These are phyloP conservation scores for Eretmochelys imbricata DNA, from an alignment of 2,113 vertebrate species.

Conservation along the genomic window DNA sequence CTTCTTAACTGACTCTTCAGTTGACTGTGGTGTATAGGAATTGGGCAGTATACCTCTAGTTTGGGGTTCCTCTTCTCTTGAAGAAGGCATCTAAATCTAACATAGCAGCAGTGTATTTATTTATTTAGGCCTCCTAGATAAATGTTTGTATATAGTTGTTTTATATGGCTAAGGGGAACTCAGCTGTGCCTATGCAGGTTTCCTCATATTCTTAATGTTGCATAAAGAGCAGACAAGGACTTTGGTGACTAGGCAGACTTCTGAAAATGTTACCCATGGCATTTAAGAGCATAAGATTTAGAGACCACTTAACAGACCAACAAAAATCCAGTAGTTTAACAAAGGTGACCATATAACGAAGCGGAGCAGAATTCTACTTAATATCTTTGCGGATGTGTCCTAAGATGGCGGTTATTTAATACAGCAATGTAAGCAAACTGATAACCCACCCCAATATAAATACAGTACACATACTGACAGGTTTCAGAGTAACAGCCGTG, in stretches of 20 bases:
- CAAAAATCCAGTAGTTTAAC: not conserved
- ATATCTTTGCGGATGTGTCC: not conserved
- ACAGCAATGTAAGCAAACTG: not conserved
- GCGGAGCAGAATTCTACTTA: not conserved
- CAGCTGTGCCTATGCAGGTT: not conserved
- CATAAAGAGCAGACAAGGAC: not conserved
- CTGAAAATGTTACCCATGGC: not conserved
- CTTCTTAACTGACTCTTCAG: not conserved
- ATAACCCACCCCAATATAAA: not conserved
- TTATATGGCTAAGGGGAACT: not conserved
- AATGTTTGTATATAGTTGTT: not conserved
- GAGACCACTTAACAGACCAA: not conserved
- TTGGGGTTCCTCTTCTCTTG: not conserved
- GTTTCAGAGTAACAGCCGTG: no score
- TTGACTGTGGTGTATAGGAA: not conserved
- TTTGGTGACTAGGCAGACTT: not conserved
- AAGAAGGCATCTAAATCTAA: not conserved
- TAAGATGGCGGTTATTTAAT: not conserved
- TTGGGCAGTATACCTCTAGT: not conserved
- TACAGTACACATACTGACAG: not conserved
- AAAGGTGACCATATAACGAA: not conserved
- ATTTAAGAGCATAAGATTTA: not conserved
- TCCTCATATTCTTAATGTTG: not conserved
- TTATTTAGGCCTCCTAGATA: not conserved
- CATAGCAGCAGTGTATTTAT: not conserved